Percentiles rank a stretch among this genome's conserved stretches.
Evolutionary conservation across 1,140 invertebrate genomes (phyloP).

Genomic region (Cyphomyrmex costatus): DNA sequence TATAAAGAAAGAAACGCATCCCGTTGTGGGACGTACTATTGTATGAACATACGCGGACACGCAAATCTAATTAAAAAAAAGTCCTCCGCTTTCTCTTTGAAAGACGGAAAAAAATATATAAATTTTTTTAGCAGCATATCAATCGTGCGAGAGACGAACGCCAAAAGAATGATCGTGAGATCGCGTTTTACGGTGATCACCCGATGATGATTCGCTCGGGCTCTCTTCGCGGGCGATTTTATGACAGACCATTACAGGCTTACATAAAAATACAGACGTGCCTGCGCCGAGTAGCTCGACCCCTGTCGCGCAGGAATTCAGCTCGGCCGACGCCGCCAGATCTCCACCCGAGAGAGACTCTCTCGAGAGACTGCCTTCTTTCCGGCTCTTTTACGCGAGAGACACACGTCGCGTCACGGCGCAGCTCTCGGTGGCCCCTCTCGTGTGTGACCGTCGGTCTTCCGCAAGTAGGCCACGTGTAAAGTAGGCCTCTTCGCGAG

Average conservation of each 20-base stretch:
- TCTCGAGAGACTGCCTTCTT: conserved; percentile 51
- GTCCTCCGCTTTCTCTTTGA: conserved; percentile 18
- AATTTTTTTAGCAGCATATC: not conserved
- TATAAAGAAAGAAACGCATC: conserved; percentile 1
- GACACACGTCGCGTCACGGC: conserved; percentile 64
- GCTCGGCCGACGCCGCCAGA: conserved; percentile 10
- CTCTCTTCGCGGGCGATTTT: conserved; percentile 43
- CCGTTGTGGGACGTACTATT: not conserved
- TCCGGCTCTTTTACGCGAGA: conserved; percentile 63
- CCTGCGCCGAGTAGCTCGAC: conserved; percentile 45
- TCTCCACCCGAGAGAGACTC: conserved; percentile 48
- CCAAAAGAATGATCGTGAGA: conserved; percentile 11
- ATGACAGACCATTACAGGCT: conserved; percentile 45
- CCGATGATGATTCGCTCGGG: conserved; percentile 11
- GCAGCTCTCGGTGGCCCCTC: conserved; percentile 61
- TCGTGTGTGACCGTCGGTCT: conserved; percentile 75
- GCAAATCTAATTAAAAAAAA: conserved; percentile 25
- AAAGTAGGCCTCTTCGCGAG: conserved; percentile 78
- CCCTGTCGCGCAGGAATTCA: conserved; percentile 61
- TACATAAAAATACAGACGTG: conserved; percentile 52
- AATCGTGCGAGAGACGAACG: not conserved
- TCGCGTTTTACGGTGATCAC: conserved; percentile 24
- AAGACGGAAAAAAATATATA: not conserved
- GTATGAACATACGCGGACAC: not conserved
- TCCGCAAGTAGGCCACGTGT: conserved; percentile 78